These are phyloP conservation scores for Eurytoma californica DNA, from an alignment of 2,888 invertebrate species.

Conservation along the genomic window DNA sequence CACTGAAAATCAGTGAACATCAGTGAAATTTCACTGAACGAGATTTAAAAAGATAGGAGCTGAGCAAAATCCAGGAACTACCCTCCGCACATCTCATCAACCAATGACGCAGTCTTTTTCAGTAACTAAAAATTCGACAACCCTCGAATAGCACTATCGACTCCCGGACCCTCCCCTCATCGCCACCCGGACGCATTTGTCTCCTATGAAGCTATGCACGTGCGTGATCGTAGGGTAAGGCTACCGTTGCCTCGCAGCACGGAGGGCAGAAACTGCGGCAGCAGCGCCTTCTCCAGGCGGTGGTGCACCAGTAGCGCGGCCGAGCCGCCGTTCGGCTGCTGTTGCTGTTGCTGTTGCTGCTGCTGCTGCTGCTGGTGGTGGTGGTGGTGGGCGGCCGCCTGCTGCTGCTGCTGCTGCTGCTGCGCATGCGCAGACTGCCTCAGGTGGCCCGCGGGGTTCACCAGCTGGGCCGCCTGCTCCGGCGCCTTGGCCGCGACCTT, in stretches of 20 bases:
- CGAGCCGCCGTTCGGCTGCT: constrained; percentile 60
- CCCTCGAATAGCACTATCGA: too few species aligned
- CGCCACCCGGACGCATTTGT: constrained; percentile 5
- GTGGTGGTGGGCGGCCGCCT: constrained; percentile 54
- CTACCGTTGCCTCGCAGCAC: constrained; percentile 73
- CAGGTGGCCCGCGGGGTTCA: constrained; percentile 48
- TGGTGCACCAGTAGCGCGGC: constrained; percentile 67
- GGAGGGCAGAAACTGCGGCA: constrained; percentile 71
- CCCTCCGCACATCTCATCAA: too few species aligned
- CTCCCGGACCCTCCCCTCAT: too few species aligned
- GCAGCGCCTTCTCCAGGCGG: constrained; percentile 67
- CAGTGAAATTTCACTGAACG: too few species aligned
- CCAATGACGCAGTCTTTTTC: too few species aligned
- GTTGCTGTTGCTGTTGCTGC: constrained; percentile 60
- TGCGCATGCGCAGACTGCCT: constrained; percentile 32
- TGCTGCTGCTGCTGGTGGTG: constrained; percentile 58
- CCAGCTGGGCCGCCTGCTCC: constrained; percentile 57
- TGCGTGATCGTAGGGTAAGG: constrained; percentile 40
- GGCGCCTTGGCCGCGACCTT: constrained; percentile 53
- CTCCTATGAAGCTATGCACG: constrained; percentile 15
- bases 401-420: constrained; percentile 54
- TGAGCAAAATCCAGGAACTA: too few species aligned
- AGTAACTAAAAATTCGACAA: too few species aligned
- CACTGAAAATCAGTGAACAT: too few species aligned
- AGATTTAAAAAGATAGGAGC: too few species aligned